A percentile compares a stretch with the other conserved stretches of the same genome.
phyloP scores from a whole-genome alignment of 2,113 vertebrate species.

The Daphoenositta chrysoptera region DNA sequence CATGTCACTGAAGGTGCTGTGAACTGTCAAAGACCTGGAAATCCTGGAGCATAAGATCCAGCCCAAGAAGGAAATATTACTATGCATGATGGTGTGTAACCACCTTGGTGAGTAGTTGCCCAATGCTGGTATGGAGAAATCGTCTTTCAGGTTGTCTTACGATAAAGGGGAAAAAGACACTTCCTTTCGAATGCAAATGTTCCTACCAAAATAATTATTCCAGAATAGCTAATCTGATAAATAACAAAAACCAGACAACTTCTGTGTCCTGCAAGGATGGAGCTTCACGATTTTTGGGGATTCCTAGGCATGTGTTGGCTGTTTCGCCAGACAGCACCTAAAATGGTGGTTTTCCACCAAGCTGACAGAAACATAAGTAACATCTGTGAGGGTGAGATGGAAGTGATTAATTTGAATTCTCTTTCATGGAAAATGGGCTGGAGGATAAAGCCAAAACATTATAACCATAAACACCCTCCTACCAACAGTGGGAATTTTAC shows the following conservation, averaged over 20 bases:
- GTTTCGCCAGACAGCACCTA: not conserved
- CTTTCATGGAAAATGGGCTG: not conserved
- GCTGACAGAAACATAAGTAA: not conserved
- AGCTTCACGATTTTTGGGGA: not conserved
- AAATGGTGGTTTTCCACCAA: not conserved
- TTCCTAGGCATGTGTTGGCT: not conserved
- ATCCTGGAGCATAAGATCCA: not conserved
- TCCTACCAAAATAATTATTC: not conserved
- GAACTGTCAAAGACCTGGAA: conserved; percentile 10
- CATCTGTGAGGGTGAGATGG: not conserved
- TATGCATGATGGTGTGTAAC: not conserved
- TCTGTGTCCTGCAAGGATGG: not conserved
- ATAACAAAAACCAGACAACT: not conserved
- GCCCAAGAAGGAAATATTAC: not conserved
- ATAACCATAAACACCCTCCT: not conserved
- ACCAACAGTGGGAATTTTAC: not conserved
- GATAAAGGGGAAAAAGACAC: not conserved
- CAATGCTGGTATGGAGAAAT: not conserved
- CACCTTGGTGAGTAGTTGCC: not conserved
- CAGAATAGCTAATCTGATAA: not conserved
- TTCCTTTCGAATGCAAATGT: not conserved
- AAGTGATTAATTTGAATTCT: not conserved
- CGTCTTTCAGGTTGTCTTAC: not conserved
- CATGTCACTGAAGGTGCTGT: not conserved
- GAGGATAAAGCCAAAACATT: not conserved